A percentile compares a stretch with the other conserved stretches of the same genome.
Evolutionary conservation across 2,113 vertebrate species (phyloP).

Genomic region (Gymnarchus niloticus): DNA sequence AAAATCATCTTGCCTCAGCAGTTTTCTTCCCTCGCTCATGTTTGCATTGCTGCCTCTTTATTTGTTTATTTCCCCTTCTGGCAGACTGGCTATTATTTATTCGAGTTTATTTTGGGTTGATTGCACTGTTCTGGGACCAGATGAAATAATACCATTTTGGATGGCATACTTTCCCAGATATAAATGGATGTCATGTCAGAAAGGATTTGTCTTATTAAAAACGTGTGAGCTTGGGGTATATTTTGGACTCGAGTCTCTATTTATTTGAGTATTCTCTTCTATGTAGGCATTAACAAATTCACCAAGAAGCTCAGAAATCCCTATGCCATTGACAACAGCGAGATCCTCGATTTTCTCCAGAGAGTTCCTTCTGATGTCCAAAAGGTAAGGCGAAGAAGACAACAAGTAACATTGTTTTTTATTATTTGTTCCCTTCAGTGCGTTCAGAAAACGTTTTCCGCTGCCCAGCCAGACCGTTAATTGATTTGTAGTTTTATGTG

Average conservation of each 20-base stretch:
- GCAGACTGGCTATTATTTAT: constrained; percentile 1
- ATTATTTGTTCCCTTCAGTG: background rate
- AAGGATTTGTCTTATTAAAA: constrained; percentile 8
- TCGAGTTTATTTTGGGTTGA: background rate
- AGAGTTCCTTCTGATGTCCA: constrained; percentile 96
- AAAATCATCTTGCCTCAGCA: background rate
- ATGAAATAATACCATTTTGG: background rate
- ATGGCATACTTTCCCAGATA: background rate
- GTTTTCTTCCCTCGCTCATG: background rate
- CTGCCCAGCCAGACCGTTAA: constrained; percentile 68
- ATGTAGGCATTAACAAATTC: constrained; percentile 95
- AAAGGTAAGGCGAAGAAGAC: constrained; percentile 70
- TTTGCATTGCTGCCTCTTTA: background rate
- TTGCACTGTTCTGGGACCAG: background rate
- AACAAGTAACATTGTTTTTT: background rate
- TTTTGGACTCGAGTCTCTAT: background rate
- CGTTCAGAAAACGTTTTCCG: constrained; percentile 48
- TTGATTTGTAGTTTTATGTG: constrained; percentile 30
- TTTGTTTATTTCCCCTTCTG: background rate
- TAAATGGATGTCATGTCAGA: constrained; percentile 4
- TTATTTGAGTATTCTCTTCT: constrained; percentile 26
- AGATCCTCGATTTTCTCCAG: constrained; percentile 91
- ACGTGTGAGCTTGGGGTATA: background rate
- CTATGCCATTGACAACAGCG: constrained; percentile 90
- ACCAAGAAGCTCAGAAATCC: constrained; percentile 96